Base-by-base conservation (phyloP, 2,888 invertebrate species). In the Alloplasta piceator region DNA sequence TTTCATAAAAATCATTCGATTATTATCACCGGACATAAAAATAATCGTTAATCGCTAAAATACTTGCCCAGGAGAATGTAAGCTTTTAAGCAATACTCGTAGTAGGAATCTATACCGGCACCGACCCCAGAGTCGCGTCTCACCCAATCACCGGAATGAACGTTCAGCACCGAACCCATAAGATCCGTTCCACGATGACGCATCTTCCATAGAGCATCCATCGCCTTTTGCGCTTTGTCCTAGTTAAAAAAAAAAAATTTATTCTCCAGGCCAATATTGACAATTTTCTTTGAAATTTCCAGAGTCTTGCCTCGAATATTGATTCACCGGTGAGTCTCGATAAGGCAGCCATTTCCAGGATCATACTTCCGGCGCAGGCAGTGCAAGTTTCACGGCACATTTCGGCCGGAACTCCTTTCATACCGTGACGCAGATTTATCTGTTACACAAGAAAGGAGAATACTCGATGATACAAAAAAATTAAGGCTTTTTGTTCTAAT, bases 21-120 rank as follows among this genome's bases (percentile, higher is more conserved):
- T 26, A 26, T 26, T 26, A 26, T 26, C 26, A 26, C 26, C 26
- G 3, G 26, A 26, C 26, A 26, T 26, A 1, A 26, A 43, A 14
- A 58, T 61, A 6, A 10, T 48, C 5, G 10, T 48, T 6, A 41
- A 38, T 36, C 48, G 12, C 36, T 12, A 16, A 50, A 55, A 12
- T 48, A 60, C 79, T 85, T 86, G 91, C 92, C 97, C 5, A 99
- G 94, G 72, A 99, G 94, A 84, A 99, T 98, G 92, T 99, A 99
- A 0, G 98, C 98, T 92, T 99, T 99, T 41, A 99, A 94, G 84
- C 98, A 97, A 92, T 99, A 99, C 92, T 99, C 99, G 90, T 99
- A 99, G 92, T 99, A 99, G 0, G 98, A 98, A 93, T 99, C 99
- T 86, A 99, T 98, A 38, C 99, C 99, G 10, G 99, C 99, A n/a